These are phyloP conservation scores for Catocala nupta DNA, from an alignment of 2,888 invertebrate genomes.

Conservation along the genomic window DNA sequence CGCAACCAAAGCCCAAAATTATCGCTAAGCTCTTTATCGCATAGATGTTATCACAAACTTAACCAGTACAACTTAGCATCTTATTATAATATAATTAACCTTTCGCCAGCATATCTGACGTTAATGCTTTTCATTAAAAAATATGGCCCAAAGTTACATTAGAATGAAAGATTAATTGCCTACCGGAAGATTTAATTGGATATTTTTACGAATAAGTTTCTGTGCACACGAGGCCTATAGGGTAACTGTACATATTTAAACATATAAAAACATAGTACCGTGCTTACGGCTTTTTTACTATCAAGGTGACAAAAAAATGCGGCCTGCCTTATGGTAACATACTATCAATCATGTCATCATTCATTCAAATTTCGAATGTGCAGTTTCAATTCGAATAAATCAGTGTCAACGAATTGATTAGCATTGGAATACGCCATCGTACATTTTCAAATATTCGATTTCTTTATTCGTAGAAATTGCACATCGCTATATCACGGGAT, in stretches of 20 bases:
- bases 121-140: slow-evolving; percentile 31
- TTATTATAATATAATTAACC: slow-evolving; percentile 50
- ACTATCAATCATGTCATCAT: too few relatives aligned
- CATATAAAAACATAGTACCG: too few relatives aligned
- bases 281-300: too few relatives aligned
- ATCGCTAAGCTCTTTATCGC: slow-evolving; percentile 31
- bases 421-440: too few relatives aligned
- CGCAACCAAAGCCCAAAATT: slow-evolving; percentile 22
- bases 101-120: slow-evolving; percentile 32
- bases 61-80: slow-evolving; percentile 32
- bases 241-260: neutral
- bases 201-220: slow-evolving; percentile 11
- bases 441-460: too few relatives aligned
- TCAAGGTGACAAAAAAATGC: too few relatives aligned
- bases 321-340: too few relatives aligned
- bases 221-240: slow-evolving; percentile 11
- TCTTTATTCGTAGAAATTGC: too few relatives aligned
- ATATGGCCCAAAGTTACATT: slow-evolving; percentile 28
- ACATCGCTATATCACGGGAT: too few relatives aligned
- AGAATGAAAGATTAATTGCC: slow-evolving; percentile 36
- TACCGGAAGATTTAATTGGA: slow-evolving; percentile 35
- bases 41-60: slow-evolving; percentile 38
- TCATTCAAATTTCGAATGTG: too few relatives aligned
- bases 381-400: too few relatives aligned
- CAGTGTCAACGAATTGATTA: too few relatives aligned